phyloP scores from a whole-genome alignment of 2,888 invertebrate genomes.

The Xestia sexstrigata region DNA sequence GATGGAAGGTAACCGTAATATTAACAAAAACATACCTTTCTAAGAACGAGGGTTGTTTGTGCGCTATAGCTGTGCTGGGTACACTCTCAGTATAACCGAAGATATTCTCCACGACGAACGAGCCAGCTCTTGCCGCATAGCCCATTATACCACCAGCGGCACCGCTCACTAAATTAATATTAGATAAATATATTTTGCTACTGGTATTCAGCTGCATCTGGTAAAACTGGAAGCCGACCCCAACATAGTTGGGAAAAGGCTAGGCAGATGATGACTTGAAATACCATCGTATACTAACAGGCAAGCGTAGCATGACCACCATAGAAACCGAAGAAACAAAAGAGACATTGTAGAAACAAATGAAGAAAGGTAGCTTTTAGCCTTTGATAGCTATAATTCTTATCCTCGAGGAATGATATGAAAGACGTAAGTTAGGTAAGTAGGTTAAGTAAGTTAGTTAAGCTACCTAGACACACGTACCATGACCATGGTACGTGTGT shows the following conservation, averaged over 20 bases:
- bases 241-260: no score
- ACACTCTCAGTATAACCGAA: constrained; percentile 88
- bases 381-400: fast-evolving
- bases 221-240: no score
- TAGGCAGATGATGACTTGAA: no score
- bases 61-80: constrained; percentile 84
- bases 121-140: constrained; percentile 95
- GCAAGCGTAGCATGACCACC: not conserved
- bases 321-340: not conserved
- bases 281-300: not conserved
- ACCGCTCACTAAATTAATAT: constrained; percentile 72
- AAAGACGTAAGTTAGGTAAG: not conserved
- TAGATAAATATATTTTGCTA: not conserved
- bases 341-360: not conserved
- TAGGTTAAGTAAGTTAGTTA: no score
- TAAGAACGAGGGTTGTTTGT: constrained; percentile 88
- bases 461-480: no score
- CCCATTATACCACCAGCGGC: constrained; percentile 91
- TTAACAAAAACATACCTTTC: constrained; percentile 80
- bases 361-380: not conserved
- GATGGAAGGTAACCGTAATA: not conserved
- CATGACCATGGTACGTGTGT: not conserved
- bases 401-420: not conserved
- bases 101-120: constrained; percentile 94
- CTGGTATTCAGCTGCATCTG: no score